Conservation (phyloP, 2,113 vertebrate genomes). For the Sinocyclocheilus anophthalmus region DNA sequence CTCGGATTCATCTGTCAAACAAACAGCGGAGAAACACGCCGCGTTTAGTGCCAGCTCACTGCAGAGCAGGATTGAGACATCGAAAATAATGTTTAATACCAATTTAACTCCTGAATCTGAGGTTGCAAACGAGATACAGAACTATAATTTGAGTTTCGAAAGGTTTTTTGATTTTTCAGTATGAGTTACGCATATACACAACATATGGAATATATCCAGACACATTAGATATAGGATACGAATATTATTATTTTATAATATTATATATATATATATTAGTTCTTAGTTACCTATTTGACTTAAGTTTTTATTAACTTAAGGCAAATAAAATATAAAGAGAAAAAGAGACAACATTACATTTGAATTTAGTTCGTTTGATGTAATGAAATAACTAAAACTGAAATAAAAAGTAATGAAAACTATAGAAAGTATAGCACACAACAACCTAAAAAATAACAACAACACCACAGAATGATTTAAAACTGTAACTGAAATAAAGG, state of each 20-base stretch:
- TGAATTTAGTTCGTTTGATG: too few relatives aligned
- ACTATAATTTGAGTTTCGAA: not conserved
- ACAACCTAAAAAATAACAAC: too few relatives aligned
- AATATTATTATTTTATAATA: too few relatives aligned
- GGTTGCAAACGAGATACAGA: not conserved
- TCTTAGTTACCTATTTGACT: too few relatives aligned
- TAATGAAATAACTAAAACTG: too few relatives aligned
- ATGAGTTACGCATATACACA: not conserved
- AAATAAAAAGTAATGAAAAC: too few relatives aligned
- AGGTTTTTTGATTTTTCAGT: not conserved
- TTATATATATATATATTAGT: too few relatives aligned
- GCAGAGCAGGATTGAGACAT: not conserved
- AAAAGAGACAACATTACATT: too few relatives aligned
- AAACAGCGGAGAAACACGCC: not conserved
- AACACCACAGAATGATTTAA: too few relatives aligned
- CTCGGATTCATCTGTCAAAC: slow-evolving; percentile 7
- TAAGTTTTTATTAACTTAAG: too few relatives aligned
- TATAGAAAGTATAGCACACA: too few relatives aligned
- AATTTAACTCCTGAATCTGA: not conserved
- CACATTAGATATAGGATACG: not conserved
- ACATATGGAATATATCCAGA: not conserved
- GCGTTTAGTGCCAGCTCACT: slow-evolving; percentile 56
- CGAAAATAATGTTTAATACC: not conserved
- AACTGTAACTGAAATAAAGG: not conserved
- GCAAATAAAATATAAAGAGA: too few relatives aligned